Evolutionary conservation across 1,140 invertebrate genomes (phyloP).

Genomic region (Drosophila nigrodunni): DNA sequence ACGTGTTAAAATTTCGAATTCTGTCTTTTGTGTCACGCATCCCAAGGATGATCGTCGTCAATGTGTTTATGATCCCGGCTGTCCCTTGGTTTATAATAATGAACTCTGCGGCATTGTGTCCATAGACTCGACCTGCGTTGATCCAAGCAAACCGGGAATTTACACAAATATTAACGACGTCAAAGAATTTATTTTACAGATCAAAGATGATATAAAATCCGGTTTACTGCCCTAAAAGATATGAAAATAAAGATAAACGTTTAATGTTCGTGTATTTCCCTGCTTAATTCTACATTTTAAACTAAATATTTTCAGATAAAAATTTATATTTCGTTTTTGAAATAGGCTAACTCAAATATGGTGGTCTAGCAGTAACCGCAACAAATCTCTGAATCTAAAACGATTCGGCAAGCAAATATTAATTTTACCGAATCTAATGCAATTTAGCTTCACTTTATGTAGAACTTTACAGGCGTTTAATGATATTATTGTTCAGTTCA

Average conservation of each 20-base stretch:
- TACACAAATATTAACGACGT: conserved; percentile 38
- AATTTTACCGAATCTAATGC: not conserved
- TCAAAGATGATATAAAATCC: conserved; percentile 1
- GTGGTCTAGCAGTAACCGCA: too few species aligned
- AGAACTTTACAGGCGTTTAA: not conserved
- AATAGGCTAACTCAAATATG: too few species aligned
- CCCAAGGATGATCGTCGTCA: conserved; percentile 1
- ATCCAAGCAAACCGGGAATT: conserved; percentile 30
- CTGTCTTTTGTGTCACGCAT: conserved; percentile 25
- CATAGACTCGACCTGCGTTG: conserved; percentile 6
- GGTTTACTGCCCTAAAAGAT: not conserved
- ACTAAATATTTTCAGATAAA: too few species aligned
- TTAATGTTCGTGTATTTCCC: too few species aligned
- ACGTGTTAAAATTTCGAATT: not conserved
- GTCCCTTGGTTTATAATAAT: conserved; percentile 33
- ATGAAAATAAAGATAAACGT: not conserved
- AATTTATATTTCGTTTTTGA: too few species aligned
- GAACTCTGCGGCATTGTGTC: conserved; percentile 46
- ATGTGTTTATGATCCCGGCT: conserved; percentile 42
- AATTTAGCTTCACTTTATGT: not conserved
- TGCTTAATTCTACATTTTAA: too few species aligned
- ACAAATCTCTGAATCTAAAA: too few species aligned
- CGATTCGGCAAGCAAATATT: not conserved
- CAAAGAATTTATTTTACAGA: conserved; percentile 12
- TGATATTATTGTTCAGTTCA: not conserved